Percentiles rank a stretch among this genome's conserved stretches.
Evolutionary conservation across 64 coral and sea anemone species (phyloP).

Genomic region (Actinia tenebrosa): DNA sequence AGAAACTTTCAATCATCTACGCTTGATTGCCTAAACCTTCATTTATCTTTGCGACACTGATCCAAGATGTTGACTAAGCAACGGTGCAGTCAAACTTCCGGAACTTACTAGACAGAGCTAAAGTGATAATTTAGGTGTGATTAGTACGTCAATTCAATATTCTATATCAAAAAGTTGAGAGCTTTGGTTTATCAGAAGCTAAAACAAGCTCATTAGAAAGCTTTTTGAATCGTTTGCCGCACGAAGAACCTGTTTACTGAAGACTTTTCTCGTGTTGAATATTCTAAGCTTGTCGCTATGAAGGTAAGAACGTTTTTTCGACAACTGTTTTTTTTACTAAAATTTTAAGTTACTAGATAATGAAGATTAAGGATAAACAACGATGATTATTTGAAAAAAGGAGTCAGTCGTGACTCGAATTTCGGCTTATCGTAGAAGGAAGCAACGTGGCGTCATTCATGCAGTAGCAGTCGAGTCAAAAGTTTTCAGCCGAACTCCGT

Average conservation of each 20-base stretch:
- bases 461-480: neutral
- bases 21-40: neutral
- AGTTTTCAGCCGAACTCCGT: neutral
- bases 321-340: neutral
- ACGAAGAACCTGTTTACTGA: neutral
- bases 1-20: neutral
- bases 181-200: neutral
- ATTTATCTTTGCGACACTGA: neutral
- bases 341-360: neutral
- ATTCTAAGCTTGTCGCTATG: neutral
- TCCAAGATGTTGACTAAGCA: neutral
- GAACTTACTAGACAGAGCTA: neutral
- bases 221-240: neutral
- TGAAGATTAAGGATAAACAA: neutral
- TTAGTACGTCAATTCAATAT: neutral
- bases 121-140: neutral
- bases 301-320: neutral
- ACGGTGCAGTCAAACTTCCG: neutral
- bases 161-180: neutral
- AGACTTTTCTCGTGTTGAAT: neutral
- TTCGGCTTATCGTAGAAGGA: neutral
- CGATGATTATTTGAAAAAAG: neutral
- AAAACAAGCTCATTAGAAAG: neutral
- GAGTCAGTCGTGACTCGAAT: neutral
- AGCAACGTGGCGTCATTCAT: neutral